Percentiles rank a stretch among this genome's conserved stretches.
These are phyloP conservation scores for Tenthredo distinguenda DNA, from an alignment of 2,888 invertebrate species.

Conservation along the genomic window DNA sequence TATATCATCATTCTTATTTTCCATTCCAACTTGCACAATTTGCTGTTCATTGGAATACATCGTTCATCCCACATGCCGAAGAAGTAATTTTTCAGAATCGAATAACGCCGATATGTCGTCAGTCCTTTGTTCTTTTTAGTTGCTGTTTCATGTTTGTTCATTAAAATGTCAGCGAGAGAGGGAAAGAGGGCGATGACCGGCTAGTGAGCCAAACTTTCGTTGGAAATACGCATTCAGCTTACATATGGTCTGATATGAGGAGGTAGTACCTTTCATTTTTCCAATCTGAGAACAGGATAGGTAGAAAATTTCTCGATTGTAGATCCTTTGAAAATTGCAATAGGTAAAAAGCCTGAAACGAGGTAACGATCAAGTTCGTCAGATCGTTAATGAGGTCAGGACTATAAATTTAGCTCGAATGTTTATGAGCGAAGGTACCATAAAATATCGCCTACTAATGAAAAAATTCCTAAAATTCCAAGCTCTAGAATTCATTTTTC, in stretches of 20 bases:
- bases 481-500: not conserved
- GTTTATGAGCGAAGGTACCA: not conserved
- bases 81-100: not conserved
- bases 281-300: not conserved
- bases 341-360: not conserved
- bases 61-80: not conserved
- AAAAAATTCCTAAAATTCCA: not conserved
- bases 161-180: not conserved
- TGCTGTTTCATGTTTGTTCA: not conserved
- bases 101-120: not conserved
- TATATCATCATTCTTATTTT: not conserved
- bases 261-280: conserved; percentile 16
- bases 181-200: conserved; percentile 8
- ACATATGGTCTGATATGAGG: not conserved
- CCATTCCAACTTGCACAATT: not conserved
- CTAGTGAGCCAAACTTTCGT: not conserved
- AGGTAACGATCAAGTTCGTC: not conserved
- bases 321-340: not conserved
- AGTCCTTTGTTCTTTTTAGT: not conserved
- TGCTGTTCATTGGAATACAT: not conserved
- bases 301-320: not conserved
- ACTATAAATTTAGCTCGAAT: not conserved
- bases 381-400: not conserved
- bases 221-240: not conserved
- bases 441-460: not conserved